Evolutionary conservation across 1,140 invertebrate species (phyloP).

Genomic region (Adoxophyes honmai): DNA sequence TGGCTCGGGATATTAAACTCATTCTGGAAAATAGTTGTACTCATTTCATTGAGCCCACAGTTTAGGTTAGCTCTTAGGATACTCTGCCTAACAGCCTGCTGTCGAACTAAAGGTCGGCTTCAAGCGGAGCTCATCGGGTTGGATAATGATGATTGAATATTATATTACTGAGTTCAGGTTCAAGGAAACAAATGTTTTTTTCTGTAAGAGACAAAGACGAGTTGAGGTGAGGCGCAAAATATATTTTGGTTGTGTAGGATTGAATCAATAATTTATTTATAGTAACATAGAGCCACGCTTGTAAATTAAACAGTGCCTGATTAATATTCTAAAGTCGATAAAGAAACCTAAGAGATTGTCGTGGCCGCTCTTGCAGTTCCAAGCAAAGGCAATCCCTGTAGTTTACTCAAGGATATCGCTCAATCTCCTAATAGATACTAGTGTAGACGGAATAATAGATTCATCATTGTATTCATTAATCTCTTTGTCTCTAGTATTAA

Average conservation of each 20-base stretch:
- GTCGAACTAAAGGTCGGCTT: slow-evolving; percentile 86
- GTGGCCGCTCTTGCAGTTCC: not conserved
- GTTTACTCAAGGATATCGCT: not conserved
- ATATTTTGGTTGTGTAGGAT: slow-evolving; percentile 12
- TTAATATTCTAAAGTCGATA: not conserved
- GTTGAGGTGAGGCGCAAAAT: not conserved
- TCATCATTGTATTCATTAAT: not conserved
- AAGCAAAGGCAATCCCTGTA: not conserved
- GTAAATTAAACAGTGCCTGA: slow-evolving; percentile 12
- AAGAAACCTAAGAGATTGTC: not conserved
- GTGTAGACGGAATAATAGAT: not conserved
- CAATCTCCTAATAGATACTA: not conserved
- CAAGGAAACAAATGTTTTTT: slow-evolving; percentile 3
- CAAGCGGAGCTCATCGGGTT: slow-evolving; percentile 90
- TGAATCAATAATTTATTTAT: not conserved
- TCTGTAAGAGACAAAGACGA: not conserved
- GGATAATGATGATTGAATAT: slow-evolving; percentile 86
- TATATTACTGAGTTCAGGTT: slow-evolving; percentile 22
- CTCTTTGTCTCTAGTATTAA: slow-evolving; percentile 1
- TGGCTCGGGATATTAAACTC: slow-evolving; percentile 97
- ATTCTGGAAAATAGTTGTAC: slow-evolving; percentile 95
- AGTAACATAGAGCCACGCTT: not conserved
- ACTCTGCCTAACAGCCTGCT: slow-evolving; percentile 93
- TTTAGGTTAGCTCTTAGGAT: slow-evolving; percentile 92
- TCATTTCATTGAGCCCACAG: slow-evolving; percentile 91